Base-by-base conservation (phyloP, 92 coral and sea anemone genomes). In the Nematostella vectensis region DNA sequence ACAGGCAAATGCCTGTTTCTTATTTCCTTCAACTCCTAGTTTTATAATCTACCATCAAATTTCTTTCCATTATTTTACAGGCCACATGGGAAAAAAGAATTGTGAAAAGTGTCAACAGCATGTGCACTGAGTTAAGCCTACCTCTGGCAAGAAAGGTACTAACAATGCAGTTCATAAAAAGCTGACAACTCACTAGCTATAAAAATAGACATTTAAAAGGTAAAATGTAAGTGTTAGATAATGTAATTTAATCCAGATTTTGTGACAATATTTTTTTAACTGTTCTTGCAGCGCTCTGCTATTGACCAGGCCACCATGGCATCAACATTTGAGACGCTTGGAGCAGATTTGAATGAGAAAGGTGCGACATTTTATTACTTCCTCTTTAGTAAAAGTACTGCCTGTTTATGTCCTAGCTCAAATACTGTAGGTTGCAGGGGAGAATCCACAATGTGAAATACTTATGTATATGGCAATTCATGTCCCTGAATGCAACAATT, bases 51-150 rank as follows among this genome's bases (percentile, higher is more conserved):
- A n/a, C n/a, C n/a, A n/a, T n/a, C n/a, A n/a, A n/a, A n/a, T n/a
- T n/a, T n/a, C 15, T 33, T 6, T 33, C 15, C 15, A 6, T 33
- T 23, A 28, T 54, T 65, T 55, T 60, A 19, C 56, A 93, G 99
- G 77, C 80, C 47, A 75, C 78, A 15, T 93, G 99, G 99, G 99
- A 93, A 68, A 93, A 93, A 61, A 82, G 95, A 57, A 83, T 93
- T 47, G 85, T 93, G 27, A 91, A 93, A 61, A 86, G 99, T 37
- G 82, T 93, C 47, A 93, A 93, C 59, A 93, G 96, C 29, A 93
- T 93, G 99, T 93, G 99, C 27, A 93, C 96, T 9, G 96, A 93
- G 59, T 72, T 87, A 25, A 78, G 83, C 55, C 76, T 93, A 47
- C 94, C 99, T 11, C 81, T 93, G 29, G 93, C 99, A 54, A 93